Percentiles rank a stretch among this genome's conserved stretches.
phyloP scores from a whole-genome alignment of 1,140 invertebrate genomes.

The Vanessa atalanta region DNA sequence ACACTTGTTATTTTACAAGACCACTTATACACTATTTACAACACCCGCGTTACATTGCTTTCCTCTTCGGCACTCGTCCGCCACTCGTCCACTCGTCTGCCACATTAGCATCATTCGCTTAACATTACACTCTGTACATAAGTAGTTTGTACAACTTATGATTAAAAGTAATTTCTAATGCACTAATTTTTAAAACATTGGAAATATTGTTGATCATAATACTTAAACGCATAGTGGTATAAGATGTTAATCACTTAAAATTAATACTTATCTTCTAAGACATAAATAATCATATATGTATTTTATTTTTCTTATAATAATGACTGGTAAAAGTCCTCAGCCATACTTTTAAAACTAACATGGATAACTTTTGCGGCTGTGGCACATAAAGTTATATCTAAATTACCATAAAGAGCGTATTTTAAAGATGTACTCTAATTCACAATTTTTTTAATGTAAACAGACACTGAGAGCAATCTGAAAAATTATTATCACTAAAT shows the following conservation, averaged over 20 bases:
- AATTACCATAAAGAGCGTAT: constrained; percentile 45
- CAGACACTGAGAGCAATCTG: constrained; percentile 53
- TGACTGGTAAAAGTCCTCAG: constrained; percentile 74
- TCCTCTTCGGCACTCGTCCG: constrained; percentile 39
- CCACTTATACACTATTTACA: constrained; percentile 77
- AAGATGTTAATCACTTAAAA: constrained; percentile 74
- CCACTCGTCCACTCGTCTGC: constrained; percentile 40
- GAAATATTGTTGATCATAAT: constrained; percentile 78
- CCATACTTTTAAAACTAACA: constrained; percentile 63
- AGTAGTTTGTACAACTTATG: constrained; percentile 77
- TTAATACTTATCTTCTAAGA: constrained; percentile 68
- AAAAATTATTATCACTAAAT: constrained; percentile 45
- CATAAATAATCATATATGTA: constrained; percentile 71
- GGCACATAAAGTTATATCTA: constrained; percentile 57
- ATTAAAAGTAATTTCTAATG: constrained; percentile 63
- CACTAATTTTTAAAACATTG: constrained; percentile 73
- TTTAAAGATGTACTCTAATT: constrained; percentile 47
- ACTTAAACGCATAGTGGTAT: constrained; percentile 77
- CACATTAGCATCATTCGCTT: constrained; percentile 56
- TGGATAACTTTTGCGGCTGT: constrained; percentile 59
- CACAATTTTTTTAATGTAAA: constrained; percentile 41
- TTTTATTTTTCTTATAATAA: constrained; percentile 64
- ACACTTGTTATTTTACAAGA: constrained; percentile 76
- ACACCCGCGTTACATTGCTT: constrained; percentile 57
- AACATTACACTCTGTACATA: constrained; percentile 73